Percentiles rank a stretch among this genome's conserved stretches.
Conservation (phyloP, 2,888 invertebrate genomes). For the Trissonchulus latispiculum region DNA sequence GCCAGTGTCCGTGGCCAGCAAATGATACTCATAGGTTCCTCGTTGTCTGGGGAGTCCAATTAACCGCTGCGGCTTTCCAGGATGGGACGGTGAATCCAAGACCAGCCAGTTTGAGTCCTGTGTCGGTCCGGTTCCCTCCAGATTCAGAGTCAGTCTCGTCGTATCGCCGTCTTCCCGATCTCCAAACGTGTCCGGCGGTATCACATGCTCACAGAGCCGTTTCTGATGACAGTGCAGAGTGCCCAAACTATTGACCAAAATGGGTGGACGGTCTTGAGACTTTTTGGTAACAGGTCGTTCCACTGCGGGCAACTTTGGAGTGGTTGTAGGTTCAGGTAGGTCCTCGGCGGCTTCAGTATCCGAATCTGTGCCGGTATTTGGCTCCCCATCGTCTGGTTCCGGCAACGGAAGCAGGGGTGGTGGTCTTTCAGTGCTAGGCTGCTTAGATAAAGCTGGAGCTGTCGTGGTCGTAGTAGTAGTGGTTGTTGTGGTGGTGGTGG, state of each 20-base stretch:
- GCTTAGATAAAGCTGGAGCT: neutral
- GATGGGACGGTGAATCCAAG: neutral
- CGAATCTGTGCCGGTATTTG: too few species aligned
- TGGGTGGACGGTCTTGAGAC: neutral
- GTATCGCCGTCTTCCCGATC: constrained; percentile 35
- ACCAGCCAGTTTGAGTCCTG: neutral
- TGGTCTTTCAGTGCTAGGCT: neutral
- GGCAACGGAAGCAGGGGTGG: neutral
- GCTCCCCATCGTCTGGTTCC: too few species aligned
- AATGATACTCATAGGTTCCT: constrained; percentile 3
- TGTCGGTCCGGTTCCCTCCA: neutral
- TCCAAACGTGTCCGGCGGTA: constrained; percentile 35
- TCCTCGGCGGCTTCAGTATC: neutral
- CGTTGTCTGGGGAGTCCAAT: neutral
- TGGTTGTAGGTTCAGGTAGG: neutral
- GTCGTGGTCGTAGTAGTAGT: neutral
- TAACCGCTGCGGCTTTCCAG: neutral
- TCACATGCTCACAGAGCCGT: constrained; percentile 27
- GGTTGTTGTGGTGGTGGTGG: neutral
- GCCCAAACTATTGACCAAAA: neutral
- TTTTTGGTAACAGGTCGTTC: neutral
- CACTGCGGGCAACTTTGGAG: too few species aligned
- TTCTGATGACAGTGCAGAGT: neutral
- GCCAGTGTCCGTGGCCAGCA: constrained; percentile 13
- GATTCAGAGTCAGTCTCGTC: neutral